Evolutionary conservation across 2,113 vertebrate species (phyloP).

Genomic region (Crotalus viridis): DNA sequence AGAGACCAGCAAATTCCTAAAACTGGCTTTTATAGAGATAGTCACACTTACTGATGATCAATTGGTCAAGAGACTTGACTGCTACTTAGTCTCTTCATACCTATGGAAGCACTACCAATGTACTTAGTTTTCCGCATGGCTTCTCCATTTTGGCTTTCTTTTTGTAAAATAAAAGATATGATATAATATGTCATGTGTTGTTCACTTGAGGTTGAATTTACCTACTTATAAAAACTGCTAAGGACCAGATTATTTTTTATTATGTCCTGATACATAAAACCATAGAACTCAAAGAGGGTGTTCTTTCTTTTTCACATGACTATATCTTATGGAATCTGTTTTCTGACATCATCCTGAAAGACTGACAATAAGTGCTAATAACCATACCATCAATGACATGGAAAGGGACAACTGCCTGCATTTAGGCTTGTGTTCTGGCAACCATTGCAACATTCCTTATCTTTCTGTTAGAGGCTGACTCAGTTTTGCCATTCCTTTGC

Average conservation of each 20-base stretch:
- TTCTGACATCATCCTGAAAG: background rate
- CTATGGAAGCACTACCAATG: background rate
- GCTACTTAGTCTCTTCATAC: background rate
- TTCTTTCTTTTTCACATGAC: background rate
- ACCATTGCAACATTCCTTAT: background rate
- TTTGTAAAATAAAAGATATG: background rate
- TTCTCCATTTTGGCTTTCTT: background rate
- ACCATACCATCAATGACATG: background rate
- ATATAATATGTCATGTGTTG: background rate
- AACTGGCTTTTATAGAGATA: no score
- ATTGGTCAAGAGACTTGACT: background rate
- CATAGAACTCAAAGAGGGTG: no score
- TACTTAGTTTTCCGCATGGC: background rate
- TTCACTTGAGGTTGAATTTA: background rate
- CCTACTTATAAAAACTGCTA: background rate
- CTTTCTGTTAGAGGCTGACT: background rate
- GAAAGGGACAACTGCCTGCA: background rate
- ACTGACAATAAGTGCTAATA: background rate
- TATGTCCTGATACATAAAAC: no score
- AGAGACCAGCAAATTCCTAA: no score
- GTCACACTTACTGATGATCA: no score
- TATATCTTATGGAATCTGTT: background rate
- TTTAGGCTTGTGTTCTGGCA: background rate
- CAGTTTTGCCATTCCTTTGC: no score
- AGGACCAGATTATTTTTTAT: background rate